A percentile compares a stretch with the other conserved stretches of the same genome.
phyloP scores from a whole-genome alignment of 2,113 vertebrate species.

The Myrmecobius fasciatus region DNA sequence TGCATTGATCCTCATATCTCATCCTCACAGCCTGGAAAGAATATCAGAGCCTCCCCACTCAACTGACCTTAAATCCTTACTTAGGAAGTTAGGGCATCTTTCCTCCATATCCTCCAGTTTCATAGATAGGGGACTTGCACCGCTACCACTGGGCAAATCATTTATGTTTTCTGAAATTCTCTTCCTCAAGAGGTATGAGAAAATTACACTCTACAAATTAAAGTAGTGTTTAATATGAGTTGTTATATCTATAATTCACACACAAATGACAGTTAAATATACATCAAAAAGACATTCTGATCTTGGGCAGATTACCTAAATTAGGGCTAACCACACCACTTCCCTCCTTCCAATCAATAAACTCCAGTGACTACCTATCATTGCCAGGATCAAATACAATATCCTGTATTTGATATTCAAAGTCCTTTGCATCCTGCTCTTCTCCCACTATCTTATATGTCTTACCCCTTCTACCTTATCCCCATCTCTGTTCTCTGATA shows the following conservation, averaged over 20 bases:
- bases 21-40: no score
- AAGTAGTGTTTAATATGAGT: neutral
- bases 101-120: no score
- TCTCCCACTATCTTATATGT: neutral
- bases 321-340: neutral
- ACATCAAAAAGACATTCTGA: neutral
- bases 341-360: neutral
- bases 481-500: neutral
- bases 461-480: neutral
- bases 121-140: no score
- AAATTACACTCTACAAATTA: neutral
- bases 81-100: no score
- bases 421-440: neutral
- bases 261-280: neutral
- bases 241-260: neutral
- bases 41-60: no score
- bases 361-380: neutral
- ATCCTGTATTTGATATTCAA: neutral
- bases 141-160: neutral
- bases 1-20: no score
- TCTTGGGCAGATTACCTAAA: neutral
- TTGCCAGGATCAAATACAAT: neutral
- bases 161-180: neutral
- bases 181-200: neutral
- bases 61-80: no score